Evolutionary conservation across 2,797 vertebrate species (phyloP).

Genomic region (Acrossocheilus wenchowensis): DNA sequence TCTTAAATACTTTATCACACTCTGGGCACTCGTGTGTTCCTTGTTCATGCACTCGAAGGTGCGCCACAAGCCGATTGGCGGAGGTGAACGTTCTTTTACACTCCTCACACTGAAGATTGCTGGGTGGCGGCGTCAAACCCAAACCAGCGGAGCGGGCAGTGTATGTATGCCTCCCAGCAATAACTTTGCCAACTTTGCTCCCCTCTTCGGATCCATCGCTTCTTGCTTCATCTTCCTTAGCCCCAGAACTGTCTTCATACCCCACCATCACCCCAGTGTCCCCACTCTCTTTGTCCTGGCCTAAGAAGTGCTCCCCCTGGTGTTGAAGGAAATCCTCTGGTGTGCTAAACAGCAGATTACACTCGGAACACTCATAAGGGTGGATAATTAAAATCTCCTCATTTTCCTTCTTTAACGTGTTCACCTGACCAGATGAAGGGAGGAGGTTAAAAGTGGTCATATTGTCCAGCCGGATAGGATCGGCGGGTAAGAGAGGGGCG

Average conservation of each 20-base stretch:
- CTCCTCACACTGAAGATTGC: constrained; percentile 76
- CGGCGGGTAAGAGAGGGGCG: constrained; percentile 66
- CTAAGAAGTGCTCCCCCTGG: constrained; percentile 89
- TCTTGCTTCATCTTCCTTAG: constrained; percentile 52
- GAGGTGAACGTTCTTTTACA: constrained; percentile 86
- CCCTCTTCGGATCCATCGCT: constrained; percentile 62
- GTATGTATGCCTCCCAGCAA: constrained; percentile 32
- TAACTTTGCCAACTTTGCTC: constrained; percentile 55
- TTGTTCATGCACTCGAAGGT: constrained; percentile 86
- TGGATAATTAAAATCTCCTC: constrained; percentile 79
- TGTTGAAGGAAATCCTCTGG: constrained; percentile 92
- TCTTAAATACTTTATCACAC: constrained; percentile 91
- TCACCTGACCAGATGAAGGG: constrained; percentile 57
- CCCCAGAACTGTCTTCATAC: constrained; percentile 47
- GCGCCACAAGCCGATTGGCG: constrained; percentile 84
- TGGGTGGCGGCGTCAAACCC: constrained; percentile 20
- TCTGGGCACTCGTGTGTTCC: constrained; percentile 87
- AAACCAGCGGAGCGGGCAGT: constrained; percentile 28
- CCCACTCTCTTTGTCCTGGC: constrained; percentile 85
- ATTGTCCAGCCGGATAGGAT: constrained; percentile 67
- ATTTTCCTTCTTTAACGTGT: constrained; percentile 53
- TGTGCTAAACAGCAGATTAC: constrained; percentile 85
- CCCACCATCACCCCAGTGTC: constrained; percentile 75
- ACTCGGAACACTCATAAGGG: constrained; percentile 92
- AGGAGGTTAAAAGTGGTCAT: constrained; percentile 74